Evolutionary conservation across 2,888 invertebrate species (phyloP).

Genomic region (Platycnemis pennipes): DNA sequence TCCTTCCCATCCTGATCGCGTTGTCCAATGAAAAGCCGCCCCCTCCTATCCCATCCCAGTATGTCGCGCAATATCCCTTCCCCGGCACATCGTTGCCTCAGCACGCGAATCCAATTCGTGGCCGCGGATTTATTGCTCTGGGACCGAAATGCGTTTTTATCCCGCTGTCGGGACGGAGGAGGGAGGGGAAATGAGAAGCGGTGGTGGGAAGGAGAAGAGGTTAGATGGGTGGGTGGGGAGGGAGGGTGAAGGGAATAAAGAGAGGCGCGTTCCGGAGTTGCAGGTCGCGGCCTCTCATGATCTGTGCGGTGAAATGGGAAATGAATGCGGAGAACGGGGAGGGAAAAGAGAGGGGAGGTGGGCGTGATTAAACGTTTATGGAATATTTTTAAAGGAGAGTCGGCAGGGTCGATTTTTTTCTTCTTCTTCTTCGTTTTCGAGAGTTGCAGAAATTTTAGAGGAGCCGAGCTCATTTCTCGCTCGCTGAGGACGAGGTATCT

Average conservation of each 20-base stretch:
- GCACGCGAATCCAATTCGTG: constrained; percentile 63
- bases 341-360: too few relatives aligned
- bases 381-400: neutral
- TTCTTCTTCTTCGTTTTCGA: neutral
- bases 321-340: neutral
- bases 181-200: neutral
- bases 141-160: constrained; percentile 63
- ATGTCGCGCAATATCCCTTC: constrained; percentile 7
- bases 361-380: neutral
- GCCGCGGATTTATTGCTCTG: constrained; percentile 59
- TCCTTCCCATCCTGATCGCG: neutral
- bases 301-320: too few relatives aligned
- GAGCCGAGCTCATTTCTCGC: neutral
- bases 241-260: too few relatives aligned
- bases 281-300: too few relatives aligned
- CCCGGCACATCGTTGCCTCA: neutral
- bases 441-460: neutral
- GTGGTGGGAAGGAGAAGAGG: neutral
- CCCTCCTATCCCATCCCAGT: neutral
- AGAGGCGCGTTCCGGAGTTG: neutral
- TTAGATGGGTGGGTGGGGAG: neutral
- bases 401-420: neutral
- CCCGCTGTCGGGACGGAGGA: neutral
- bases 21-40: neutral
- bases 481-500: neutral